Conservation (phyloP, 2,113 vertebrate genomes). For the Lota lota region DNA sequence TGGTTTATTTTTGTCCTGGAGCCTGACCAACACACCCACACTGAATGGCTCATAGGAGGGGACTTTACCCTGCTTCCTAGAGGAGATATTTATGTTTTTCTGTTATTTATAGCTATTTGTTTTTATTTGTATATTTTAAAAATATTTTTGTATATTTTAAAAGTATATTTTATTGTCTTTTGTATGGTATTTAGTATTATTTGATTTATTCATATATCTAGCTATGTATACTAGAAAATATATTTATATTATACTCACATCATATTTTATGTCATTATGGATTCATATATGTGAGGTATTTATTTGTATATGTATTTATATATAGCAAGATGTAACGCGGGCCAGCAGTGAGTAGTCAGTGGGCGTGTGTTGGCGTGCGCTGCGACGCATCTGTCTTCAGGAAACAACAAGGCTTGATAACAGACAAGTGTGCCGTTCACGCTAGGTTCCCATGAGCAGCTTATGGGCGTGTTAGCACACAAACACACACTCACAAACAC, state of each 20-base stretch:
- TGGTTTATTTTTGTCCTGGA: conserved; percentile 58
- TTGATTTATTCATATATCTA: too few species aligned
- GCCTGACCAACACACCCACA: conserved; percentile 33
- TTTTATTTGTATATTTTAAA: too few species aligned
- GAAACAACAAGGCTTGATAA: conserved; percentile 51
- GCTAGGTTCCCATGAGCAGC: conserved; percentile 73
- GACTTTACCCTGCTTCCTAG: conserved; percentile 16
- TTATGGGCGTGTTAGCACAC: conserved; percentile 45
- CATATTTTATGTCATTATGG: too few species aligned
- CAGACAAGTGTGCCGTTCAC: conserved; percentile 48
- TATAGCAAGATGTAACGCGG: too few species aligned
- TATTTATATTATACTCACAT: too few species aligned
- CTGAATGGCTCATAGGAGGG: conserved; percentile 12
- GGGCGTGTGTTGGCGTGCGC: conserved; percentile 30
- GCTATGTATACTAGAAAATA: too few species aligned
- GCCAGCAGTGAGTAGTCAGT: not conserved
- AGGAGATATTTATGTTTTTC: conserved; percentile 1
- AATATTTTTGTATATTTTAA: too few species aligned
- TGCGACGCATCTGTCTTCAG: conserved; percentile 31
- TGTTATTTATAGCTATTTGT: too few species aligned
- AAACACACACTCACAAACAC: conserved; percentile 10
- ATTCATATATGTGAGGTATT: too few species aligned
- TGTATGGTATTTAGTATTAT: too few species aligned
- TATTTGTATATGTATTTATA: too few species aligned
- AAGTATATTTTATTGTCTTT: too few species aligned